Conservation (phyloP, 2,888 invertebrate genomes). For the Abrostola tripartita region DNA sequence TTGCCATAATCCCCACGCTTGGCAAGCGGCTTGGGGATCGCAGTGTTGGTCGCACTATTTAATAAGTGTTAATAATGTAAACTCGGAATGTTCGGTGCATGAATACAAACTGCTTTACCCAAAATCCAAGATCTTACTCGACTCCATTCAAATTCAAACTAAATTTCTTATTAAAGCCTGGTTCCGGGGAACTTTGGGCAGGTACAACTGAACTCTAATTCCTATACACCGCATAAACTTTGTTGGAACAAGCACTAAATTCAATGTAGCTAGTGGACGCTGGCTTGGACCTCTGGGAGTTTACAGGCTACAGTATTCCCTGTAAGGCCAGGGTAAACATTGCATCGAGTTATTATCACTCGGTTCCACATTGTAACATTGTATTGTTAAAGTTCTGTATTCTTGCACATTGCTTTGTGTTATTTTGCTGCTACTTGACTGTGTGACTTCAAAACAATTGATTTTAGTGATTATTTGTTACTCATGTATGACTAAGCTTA, state of each 20-base stretch:
- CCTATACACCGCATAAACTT: constrained; percentile 43
- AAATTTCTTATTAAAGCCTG: neutral
- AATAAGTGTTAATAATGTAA: no score
- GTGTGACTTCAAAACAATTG: neutral
- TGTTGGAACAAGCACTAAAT: constrained; percentile 52
- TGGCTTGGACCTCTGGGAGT: constrained; percentile 30
- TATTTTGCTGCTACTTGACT: neutral
- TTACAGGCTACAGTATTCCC: constrained; percentile 24
- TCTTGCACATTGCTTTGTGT: neutral
- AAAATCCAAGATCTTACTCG: neutral
- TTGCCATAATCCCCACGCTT: no score
- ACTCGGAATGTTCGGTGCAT: no score
- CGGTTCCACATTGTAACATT: neutral
- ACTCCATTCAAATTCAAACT: neutral
- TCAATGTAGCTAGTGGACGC: constrained; percentile 51
- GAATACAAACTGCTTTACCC: neutral
- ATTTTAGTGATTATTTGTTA: no score
- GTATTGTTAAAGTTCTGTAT: neutral
- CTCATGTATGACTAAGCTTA: no score
- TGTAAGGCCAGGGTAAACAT: neutral
- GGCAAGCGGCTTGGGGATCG: no score
- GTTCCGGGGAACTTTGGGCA: constrained; percentile 2
- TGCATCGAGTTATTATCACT: constrained; percentile 8
- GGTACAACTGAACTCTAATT: constrained; percentile 23
- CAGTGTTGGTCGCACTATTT: no score